phyloP scores from a whole-genome alignment of 2,797 vertebrate species.

The Psittacula echo region DNA sequence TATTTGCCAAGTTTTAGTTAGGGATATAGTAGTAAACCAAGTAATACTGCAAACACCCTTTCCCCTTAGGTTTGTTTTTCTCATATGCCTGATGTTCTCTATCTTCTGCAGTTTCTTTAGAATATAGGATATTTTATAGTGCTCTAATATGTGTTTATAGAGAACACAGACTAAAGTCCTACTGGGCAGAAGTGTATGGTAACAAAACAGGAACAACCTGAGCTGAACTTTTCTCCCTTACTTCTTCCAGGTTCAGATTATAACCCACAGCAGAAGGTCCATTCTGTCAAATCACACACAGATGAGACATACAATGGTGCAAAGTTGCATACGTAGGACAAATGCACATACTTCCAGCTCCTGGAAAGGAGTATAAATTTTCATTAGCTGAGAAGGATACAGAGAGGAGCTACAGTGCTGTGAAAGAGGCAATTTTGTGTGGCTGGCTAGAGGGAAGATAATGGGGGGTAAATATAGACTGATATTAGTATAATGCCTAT shows the following conservation, averaged over 20 bases:
- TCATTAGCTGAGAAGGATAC: neutral
- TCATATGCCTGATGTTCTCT: neutral
- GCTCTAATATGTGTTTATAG: neutral
- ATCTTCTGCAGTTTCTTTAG: neutral
- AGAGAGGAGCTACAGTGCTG: neutral
- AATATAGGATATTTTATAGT: neutral
- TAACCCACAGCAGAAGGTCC: neutral
- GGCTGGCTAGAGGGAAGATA: neutral
- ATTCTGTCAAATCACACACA: neutral
- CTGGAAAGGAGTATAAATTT: neutral
- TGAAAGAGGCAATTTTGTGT: neutral
- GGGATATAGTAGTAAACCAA: neutral
- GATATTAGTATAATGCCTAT: neutral
- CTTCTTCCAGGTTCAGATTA: neutral
- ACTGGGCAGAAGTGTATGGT: neutral
- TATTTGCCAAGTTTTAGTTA: neutral
- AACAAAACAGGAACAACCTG: neutral
- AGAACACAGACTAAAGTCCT: neutral
- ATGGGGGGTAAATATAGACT: conserved; percentile 5
- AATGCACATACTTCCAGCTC: neutral
- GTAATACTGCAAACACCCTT: neutral
- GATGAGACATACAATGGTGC: accelerated
- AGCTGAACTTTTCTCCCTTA: neutral
- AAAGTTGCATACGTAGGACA: neutral
- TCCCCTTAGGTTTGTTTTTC: neutral